Evolutionary conservation across 35 echinoderm and acorn worm species (phyloP).

Genomic region (Holothuria glaberrima): DNA sequence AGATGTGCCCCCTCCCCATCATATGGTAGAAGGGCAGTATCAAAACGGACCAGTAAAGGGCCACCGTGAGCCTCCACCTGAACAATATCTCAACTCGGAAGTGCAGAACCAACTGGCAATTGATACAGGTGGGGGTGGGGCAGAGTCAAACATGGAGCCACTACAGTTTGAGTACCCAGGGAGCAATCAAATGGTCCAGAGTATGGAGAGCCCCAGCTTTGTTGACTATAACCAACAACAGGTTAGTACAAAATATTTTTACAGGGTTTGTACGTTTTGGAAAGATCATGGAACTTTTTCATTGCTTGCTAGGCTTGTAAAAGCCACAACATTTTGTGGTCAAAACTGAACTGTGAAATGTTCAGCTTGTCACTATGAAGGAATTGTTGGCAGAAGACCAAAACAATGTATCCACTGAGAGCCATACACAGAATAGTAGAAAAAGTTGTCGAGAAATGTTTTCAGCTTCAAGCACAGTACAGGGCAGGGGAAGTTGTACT

Average conservation of each 20-base stretch:
- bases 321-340: no score
- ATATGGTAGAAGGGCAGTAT: constrained; percentile 50
- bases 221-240: constrained; percentile 90
- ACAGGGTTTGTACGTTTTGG: no score
- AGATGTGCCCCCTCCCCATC: constrained; percentile 11
- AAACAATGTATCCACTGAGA: no score
- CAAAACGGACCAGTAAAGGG: constrained; percentile 53
- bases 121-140: constrained; percentile 77
- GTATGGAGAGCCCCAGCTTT: constrained; percentile 98
- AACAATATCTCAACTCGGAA: constrained; percentile 55
- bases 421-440: no score
- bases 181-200: constrained; percentile 87
- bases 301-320: no score
- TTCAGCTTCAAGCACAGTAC: no score
- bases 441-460: no score
- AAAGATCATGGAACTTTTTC: no score
- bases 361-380: no score
- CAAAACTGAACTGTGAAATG: no score
- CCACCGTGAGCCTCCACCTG: constrained; percentile 41
- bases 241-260: constrained; percentile 24
- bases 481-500: no score
- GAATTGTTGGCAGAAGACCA: no score
- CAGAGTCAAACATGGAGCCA: constrained; percentile 73
- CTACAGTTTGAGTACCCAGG: constrained; percentile 95
- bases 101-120: constrained; percentile 88